Evolutionary conservation across 2,797 vertebrate genomes (phyloP), one percentile per base, ranked within the genome.

Genomic region (Nothura maculosa): DNA sequence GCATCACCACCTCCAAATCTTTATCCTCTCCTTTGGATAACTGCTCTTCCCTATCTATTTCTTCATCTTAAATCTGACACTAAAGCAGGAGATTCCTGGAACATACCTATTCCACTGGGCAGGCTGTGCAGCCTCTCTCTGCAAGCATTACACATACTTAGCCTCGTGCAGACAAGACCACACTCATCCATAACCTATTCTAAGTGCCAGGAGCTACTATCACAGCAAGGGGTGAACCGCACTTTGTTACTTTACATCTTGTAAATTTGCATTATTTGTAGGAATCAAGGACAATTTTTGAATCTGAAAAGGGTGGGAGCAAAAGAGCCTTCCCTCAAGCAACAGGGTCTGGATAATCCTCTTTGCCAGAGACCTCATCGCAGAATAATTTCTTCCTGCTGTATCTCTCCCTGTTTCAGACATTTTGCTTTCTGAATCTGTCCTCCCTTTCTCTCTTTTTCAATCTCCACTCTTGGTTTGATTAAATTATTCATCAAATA

Each of bases 381-480:
- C 7, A 25, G 58, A 82, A 19, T 77, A 73, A 34, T 82, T 77
- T 87, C 52, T 68, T 87, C n/a, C 54, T 75, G 21, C 34, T 89
- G 60, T 45, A 85, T 72, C 62, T 76, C n/a, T 2, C 45, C 52
- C 60, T 32, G 4, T 64, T 91, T 38, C 48, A 72, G 34, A 64
- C 32, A 60, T 61, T 3, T 61, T 62, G 24, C 40, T 43, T 62
- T 78, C 55, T 73, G 52, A 61, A 24, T 73, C 22, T 80, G 32
- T 69, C 36, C 30, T 84, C 18, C 17, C 67, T 83, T 50, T 45
- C 54, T 82, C 67, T 85, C 55, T 92, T 54, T 83, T 91, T 83
- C 52, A 75, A 32, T 67, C 63, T 85, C 74, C 64, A 10, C 52
- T 86, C 57, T 83, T 89, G 66, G 5, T 84, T 95, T 80, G 79